A percentile compares a stretch with the other conserved stretches of the same genome.
Conservation (phyloP, 64 coral and sea anemone species). For the Platygyra sinensis region DNA sequence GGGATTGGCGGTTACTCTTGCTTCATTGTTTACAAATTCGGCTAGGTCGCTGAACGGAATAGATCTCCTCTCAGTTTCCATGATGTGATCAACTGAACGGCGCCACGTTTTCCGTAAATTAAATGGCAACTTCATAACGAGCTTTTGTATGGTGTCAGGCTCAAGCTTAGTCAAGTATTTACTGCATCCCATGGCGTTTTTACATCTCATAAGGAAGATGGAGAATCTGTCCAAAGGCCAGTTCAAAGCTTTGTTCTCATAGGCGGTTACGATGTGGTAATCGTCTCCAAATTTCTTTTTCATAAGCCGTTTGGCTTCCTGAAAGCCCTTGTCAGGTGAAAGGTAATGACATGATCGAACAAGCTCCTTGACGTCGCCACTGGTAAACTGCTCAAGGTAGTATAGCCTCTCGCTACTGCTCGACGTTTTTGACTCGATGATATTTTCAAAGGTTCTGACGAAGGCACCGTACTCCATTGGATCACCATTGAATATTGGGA, state of each 20-base stretch:
- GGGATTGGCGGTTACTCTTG: background rate
- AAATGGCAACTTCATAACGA: conserved; percentile 49
- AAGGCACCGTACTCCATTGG: conserved; percentile 21
- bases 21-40: too few species aligned
- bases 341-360: conserved; percentile 42
- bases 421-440: conserved; percentile 25
- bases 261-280: conserved; percentile 5
- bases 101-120: conserved; percentile 39
- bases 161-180: conserved; percentile 53
- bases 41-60: too few species aligned
- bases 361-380: conserved; percentile 30
- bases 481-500: background rate
- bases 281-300: conserved; percentile 19
- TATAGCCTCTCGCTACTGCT: too few species aligned
- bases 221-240: too few species aligned
- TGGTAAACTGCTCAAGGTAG: too few species aligned
- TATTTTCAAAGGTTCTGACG: conserved; percentile 28
- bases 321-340: background rate
- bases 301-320: conserved; percentile 13
- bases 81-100: conserved; percentile 14
- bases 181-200: conserved; percentile 57
- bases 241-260: too few species aligned
- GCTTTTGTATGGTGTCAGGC: conserved; percentile 18
- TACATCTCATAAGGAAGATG: conserved; percentile 51
- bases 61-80: conserved; percentile 1